Conservation (phyloP, 2,797 vertebrate species). For the Naso thynnoides region DNA sequence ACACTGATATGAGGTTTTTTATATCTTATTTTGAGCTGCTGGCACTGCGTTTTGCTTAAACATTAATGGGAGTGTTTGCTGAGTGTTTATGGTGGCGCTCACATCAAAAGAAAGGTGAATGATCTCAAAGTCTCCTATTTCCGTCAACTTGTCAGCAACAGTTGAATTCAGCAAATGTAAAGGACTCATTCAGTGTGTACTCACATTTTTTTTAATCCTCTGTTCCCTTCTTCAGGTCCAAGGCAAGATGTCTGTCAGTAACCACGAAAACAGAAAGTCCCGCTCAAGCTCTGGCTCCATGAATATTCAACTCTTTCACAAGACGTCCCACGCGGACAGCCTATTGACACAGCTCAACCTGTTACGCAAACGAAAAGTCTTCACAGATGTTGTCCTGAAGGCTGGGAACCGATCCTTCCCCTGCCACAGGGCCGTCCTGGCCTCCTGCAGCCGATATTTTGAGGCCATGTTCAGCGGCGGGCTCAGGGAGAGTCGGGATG, state of each 20-base stretch:
- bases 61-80: constrained; percentile 41
- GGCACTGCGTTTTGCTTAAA: constrained; percentile 35
- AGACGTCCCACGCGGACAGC: constrained; percentile 89
- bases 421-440: constrained; percentile 89
- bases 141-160: too few relatives aligned
- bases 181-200: too few relatives aligned
- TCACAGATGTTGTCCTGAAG: constrained; percentile 87
- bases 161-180: background rate
- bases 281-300: constrained; percentile 90
- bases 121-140: background rate
- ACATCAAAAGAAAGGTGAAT: constrained; percentile 17
- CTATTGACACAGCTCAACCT: constrained; percentile 90
- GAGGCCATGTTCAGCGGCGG: constrained; percentile 91
- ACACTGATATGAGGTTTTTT: constrained; percentile 35
- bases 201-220: background rate
- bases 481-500: constrained; percentile 86
- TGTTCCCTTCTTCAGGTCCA: constrained; percentile 43
- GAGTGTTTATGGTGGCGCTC: constrained; percentile 36
- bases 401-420: constrained; percentile 86
- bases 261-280: constrained; percentile 91
- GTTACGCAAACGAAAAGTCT: constrained; percentile 86
- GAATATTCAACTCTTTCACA: constrained; percentile 92
- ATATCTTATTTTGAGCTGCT: constrained; percentile 39
- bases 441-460: constrained; percentile 90
- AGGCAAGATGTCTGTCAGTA: constrained; percentile 88